Base-by-base conservation (phyloP, 2,797 vertebrate species). In the Gila robusta region DNA sequence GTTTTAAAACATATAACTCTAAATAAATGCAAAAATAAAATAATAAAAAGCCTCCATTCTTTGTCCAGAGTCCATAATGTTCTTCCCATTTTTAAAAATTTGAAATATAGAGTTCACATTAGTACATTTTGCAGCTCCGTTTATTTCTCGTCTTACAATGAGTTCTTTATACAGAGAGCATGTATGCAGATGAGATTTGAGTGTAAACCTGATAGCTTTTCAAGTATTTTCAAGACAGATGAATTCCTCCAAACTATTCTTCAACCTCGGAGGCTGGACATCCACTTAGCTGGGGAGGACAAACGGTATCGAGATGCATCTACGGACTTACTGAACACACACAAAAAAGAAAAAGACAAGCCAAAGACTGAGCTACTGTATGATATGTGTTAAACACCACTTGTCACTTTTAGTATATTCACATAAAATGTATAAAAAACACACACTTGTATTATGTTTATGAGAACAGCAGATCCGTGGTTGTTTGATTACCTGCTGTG, bases 11-110 rank as follows among this genome's bases (percentile, higher is more conserved):
- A 28, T 81, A 3, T 23, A 54, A 59, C 41, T 74, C 64, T 2
- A 72, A 79, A 85, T 85, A 59, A 59, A 85, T 49, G 89, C 64
- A 89, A 44, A 89, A 94, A 93, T 93, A 92, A 95, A 93, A 82
- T 62, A 32, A 83, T 83, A 72, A 91, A 91, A 86, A 89, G 41
- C 7, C 0, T 86, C 44, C 4, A n/a, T 41, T 44, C 4, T 59
- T n/a, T 71, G 39, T 81, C n/a, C 10, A 44, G 12, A 7, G 17
- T 52, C 6, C 10, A 26, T n/a, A 4, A 54, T 76, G 54, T 70
- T 64, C 3, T 83, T 83, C 14, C 16, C 56, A 41, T 1, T 26
- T 41, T 10, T 5, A 8, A 41, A 5, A 79, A 49, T 49, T 0
- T 9, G 17, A 37, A 49, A 74, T 47, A 62, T 4, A 44, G 23